Percentiles rank a stretch among this genome's conserved stretches.
Evolutionary conservation across 2,113 vertebrate species (phyloP).

Genomic region (Nerophis lumbriciformis): DNA sequence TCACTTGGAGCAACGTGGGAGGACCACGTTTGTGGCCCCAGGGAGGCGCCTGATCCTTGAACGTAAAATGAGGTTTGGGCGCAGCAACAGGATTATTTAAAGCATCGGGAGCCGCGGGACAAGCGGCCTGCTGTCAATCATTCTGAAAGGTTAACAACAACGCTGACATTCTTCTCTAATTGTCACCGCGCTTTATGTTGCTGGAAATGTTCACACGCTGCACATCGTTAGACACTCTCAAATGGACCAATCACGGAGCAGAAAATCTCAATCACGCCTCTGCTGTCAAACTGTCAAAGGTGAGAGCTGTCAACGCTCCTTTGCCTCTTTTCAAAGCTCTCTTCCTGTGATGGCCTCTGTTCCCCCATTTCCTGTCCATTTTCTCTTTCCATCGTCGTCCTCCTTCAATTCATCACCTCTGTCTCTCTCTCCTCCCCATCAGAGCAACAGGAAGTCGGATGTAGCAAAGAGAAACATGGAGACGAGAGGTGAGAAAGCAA

Average conservation of each 20-base stretch:
- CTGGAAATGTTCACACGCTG: not conserved
- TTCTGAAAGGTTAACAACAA: not conserved
- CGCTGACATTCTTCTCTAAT: not conserved
- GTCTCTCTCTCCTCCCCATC: not conserved
- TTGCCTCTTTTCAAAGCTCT: slow-evolving; percentile 1
- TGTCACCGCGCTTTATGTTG: not conserved
- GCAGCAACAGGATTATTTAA: not conserved
- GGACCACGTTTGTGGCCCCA: not conserved
- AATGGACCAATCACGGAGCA: not conserved
- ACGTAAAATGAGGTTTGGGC: not conserved
- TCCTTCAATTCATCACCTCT: not conserved
- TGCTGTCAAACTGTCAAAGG: slow-evolving; percentile 11
- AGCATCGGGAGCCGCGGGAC: not conserved
- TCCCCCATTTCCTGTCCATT: not conserved
- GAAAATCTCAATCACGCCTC: too few species aligned
- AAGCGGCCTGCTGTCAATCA: too few species aligned
- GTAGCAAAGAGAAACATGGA: slow-evolving; percentile 14
- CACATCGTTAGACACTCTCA: not conserved
- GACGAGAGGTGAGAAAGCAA: slow-evolving; percentile 20
- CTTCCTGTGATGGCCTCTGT: not conserved
- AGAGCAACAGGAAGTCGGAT: slow-evolving; percentile 6
- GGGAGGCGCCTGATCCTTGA: not conserved
- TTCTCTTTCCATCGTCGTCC: not conserved
- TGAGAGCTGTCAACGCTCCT: slow-evolving; percentile 7
- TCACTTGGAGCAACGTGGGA: not conserved